Base-by-base conservation (phyloP, 37 sponge, comb jelly and placozoan species). In the Cliona cf. orientalis region DNA sequence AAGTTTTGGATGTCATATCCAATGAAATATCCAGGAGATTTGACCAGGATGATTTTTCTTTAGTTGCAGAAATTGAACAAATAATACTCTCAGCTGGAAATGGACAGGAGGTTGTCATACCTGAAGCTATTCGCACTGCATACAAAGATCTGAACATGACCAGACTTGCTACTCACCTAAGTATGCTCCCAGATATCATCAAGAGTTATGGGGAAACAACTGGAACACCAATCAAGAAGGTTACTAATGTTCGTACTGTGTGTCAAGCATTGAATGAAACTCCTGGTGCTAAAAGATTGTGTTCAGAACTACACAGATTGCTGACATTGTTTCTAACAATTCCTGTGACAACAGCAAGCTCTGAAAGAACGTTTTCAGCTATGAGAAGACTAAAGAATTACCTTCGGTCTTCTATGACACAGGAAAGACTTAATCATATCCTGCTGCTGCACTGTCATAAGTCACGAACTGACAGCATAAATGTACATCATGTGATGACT, bases 291-390 rank as follows among this genome's bases (percentile, higher is more conserved):
- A 67, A 78, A 43, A 21, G 19, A 33, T 58, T 86, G 72, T 58
- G 46, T 34, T 42, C 58, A 38, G 86, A 79, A 55, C 62, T 86
- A 42, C 37, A 68, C 58, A n/a, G 55, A 46, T 42, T 86, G 46
- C 37, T 84, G 37, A n/a, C 40, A 29, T 35, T 79, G 17, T 45
- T 29, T 25, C 32, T 86, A 28, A 78, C 80, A 57, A 71, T 78
- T 43, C 80, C 86, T 34, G 63, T 79, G 22, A 79, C 72, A 23
- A 31, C 80, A 46, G 84, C 84, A 29, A 83, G 76, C 65, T 69
- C 84, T 31, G 84, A 83, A 59, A 41, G 84, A 79, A 60, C 84
- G 45, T 83, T 83, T 61, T 75, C 84, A 12, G 46, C 53, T 32
- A 17, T 83, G 42, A 40, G 84, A 25, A 49, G 76, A 4, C 46